Base-by-base conservation (phyloP, 2,797 vertebrate species). In the Darevskia nairensis region DNA sequence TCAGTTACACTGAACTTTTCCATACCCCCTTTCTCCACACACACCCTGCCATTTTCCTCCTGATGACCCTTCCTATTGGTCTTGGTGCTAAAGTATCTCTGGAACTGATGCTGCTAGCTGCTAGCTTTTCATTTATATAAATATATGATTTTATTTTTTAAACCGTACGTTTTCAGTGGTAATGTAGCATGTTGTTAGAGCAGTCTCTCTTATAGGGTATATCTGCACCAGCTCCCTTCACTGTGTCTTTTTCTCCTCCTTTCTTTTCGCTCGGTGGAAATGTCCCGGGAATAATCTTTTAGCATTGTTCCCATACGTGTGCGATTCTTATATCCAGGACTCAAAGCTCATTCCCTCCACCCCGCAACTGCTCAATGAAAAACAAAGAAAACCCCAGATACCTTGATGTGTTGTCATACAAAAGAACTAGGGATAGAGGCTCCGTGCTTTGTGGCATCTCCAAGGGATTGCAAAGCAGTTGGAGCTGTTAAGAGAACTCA, bases 41-140 rank as follows among this genome's bases (percentile, higher is more conserved):
- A 88, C 93, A 96, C 50, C 13, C 66, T 27, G 27, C 35, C 39
- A 17, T n/a, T 82, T 77, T 85, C 69, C 11, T 68, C 44, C 41
- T 3, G 39, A 10, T 3, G 39, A 10, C 25, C 77, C 39, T 76
- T 64, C 29, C 55, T 8, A 17, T 93, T 96, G 96, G 96, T 97
- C 95, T 96, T 97, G 97, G 97, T 97, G 97, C 97, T 97, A 97
- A 96, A 94, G 96, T 96, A 97, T 97, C 95, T 97, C 96, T 97
- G 96, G 96, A 96, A 96, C 94, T 93, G 35, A 97, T 97, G 97
- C 97, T 97, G 97, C 97, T 97, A 96, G 97, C 96, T 97, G 97
- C 97, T 97, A 96, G 97, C 96, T 97, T 96, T 97, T 96, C 96
- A 96, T 97, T 94, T 95, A 96, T 96, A 97, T 96, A 96, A 94